These are phyloP conservation scores for Brachionus asplanchnoidis DNA, from an alignment of 1,140 invertebrate species.

Conservation along the genomic window DNA sequence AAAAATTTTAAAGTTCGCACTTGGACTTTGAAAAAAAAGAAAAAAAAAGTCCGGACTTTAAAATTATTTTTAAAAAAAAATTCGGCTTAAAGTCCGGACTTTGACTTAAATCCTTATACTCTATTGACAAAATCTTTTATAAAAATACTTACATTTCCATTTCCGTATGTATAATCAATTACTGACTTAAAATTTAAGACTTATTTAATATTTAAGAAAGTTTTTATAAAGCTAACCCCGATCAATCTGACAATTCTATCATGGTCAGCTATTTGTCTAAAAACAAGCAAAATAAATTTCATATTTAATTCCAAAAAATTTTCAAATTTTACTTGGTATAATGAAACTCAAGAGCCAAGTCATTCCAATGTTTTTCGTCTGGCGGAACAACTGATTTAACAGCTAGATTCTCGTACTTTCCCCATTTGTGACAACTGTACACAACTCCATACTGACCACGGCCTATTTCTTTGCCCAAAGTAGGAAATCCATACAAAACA, in stretches of 20 bases:
- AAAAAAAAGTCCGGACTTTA: too few species aligned
- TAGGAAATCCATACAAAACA: conserved; percentile 71
- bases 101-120: too few species aligned
- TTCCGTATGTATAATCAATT: conserved; percentile 72
- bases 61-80: too few species aligned
- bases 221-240: conserved; percentile 55
- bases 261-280: conserved; percentile 76
- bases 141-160: conserved; percentile 55
- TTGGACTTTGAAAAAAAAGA: too few species aligned
- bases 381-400: conserved; percentile 85
- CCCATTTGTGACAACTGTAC: conserved; percentile 76
- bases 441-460: conserved; percentile 88
- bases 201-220: not conserved
- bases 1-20: too few species aligned
- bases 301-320: not conserved
- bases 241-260: conserved; percentile 72
- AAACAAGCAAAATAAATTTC: not conserved
- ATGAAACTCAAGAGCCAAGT: conserved; percentile 84
- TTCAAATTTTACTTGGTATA: conserved; percentile 29
- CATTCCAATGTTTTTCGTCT: conserved; percentile 84
- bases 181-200: conserved; percentile 60
- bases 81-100: too few species aligned
- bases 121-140: too few species aligned
- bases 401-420: conserved; percentile 66
- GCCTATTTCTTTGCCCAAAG: conserved; percentile 74